Evolutionary conservation across 2,888 invertebrate species (phyloP), one percentile per base, ranked within the genome.

Genomic region (Andrena marginata): DNA sequence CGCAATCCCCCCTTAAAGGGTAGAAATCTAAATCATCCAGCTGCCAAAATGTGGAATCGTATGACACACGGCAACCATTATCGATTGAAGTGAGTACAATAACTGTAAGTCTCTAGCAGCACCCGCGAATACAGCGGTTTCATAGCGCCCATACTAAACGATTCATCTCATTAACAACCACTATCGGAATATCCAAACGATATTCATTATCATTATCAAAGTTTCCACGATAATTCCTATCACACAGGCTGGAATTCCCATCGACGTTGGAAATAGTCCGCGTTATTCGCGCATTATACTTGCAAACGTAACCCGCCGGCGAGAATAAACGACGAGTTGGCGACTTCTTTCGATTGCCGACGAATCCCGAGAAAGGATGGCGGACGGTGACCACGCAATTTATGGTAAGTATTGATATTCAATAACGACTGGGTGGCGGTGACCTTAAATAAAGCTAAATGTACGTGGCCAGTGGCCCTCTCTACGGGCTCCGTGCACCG

Each of bases 391-490:
- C 23, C 13, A 7, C 4, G 42, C 76, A 73, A 85, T 85, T 82
- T 71, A 76, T 68, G 70, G 51, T 42, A 70, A 68, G 70, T 68
- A 85, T 80, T 77, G 85, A 80, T 85, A 83, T 76, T 83, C 77
- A 83, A 85, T 85, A 85, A 83, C 62, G 54, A 26, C 48, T 69
- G 62, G 80, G 54, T 33, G 35, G 75, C 74, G 20, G 51, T 77
- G 65, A 65, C 54, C 69, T 85, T 80, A 84, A 84, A 85, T 85
- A 81, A 85, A 81, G 33, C 48, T 65, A 60, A 72, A 78, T 77
- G 72, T 63, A 72, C 63, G 65, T 33, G 77, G 71, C 42, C 68
- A 71, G 33, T 33, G 8, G 49, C 56, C 23, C 62, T 54, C 59
- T 49, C 13, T 59, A 23, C 70, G 42, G 68, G 68, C 67, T 75